Evolutionary conservation across 2,888 invertebrate species (phyloP).

Genomic region (Notodonta ziczac): DNA sequence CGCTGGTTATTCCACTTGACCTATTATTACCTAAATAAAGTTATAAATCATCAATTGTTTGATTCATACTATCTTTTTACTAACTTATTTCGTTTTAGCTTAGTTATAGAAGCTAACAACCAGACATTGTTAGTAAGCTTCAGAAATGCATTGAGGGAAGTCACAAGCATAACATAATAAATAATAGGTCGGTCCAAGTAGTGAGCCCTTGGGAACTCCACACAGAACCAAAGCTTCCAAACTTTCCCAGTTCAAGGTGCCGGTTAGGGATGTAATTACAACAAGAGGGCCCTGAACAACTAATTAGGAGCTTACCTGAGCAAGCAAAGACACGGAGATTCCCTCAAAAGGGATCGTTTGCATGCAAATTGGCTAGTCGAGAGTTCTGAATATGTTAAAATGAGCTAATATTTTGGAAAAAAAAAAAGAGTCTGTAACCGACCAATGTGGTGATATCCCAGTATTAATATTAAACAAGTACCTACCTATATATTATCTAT

Average conservation of each 20-base stretch:
- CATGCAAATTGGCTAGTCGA: background rate
- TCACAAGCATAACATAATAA: too few relatives aligned
- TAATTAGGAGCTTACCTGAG: slow-evolving; percentile 1
- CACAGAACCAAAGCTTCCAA: background rate
- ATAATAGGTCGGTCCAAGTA: background rate
- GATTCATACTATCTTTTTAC: too few relatives aligned
- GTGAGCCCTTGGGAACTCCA: background rate
- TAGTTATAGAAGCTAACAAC: too few relatives aligned
- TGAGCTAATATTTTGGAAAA: background rate
- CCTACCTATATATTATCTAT: too few relatives aligned
- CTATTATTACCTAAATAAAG: too few relatives aligned
- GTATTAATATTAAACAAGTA: too few relatives aligned
- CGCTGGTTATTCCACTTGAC: too few relatives aligned
- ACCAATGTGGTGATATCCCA: too few relatives aligned
- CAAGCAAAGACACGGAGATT: background rate
- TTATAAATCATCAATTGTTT: too few relatives aligned
- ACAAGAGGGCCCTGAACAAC: background rate
- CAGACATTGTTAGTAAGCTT: too few relatives aligned
- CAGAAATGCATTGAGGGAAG: too few relatives aligned
- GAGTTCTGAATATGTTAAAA: background rate
- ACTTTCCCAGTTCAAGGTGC: background rate
- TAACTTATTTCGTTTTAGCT: too few relatives aligned
- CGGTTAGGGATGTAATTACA: background rate
- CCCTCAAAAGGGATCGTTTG: background rate
- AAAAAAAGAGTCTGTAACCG: background rate